These are phyloP conservation scores for Pica pica DNA, from an alignment of 2,113 vertebrate species.

Conservation along the genomic window DNA sequence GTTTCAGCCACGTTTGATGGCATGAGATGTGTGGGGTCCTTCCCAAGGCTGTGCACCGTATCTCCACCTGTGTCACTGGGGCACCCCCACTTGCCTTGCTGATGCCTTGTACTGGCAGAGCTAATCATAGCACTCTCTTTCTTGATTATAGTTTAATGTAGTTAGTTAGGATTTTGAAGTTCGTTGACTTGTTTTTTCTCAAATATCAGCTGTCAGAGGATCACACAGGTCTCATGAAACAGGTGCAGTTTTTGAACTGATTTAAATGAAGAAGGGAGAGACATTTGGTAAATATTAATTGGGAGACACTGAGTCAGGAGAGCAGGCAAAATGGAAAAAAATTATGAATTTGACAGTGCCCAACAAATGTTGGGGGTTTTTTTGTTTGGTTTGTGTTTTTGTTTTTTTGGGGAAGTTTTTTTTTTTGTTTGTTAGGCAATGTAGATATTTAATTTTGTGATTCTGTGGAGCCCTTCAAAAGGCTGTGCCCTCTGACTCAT, in stretches of 20 bases:
- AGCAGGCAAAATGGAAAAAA: not conserved
- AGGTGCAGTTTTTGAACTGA: slow-evolving; percentile 28
- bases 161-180: not conserved
- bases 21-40: fast-evolving
- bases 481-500: not conserved
- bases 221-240: slow-evolving; percentile 2
- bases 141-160: not conserved
- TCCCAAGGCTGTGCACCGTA: not conserved
- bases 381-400: no score
- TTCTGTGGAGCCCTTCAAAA: not conserved
- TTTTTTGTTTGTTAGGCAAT: not conserved
- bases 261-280: slow-evolving; percentile 4
- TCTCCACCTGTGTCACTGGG: not conserved
- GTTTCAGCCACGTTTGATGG: not conserved
- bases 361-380: not conserved
- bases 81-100: not conserved
- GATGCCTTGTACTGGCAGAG: not conserved
- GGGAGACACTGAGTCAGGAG: not conserved
- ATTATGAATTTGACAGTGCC: not conserved
- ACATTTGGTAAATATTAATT: slow-evolving; percentile 44
- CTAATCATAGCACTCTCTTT: not conserved
- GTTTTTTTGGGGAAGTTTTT: not conserved
- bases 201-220: slow-evolving; percentile 25
- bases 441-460: not conserved
- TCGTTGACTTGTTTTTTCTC: not conserved